Percentiles rank a stretch among this genome's conserved stretches.
These are phyloP conservation scores for Temnothorax ravouxi DNA, from an alignment of 2,888 invertebrate genomes.

Conservation along the genomic window DNA sequence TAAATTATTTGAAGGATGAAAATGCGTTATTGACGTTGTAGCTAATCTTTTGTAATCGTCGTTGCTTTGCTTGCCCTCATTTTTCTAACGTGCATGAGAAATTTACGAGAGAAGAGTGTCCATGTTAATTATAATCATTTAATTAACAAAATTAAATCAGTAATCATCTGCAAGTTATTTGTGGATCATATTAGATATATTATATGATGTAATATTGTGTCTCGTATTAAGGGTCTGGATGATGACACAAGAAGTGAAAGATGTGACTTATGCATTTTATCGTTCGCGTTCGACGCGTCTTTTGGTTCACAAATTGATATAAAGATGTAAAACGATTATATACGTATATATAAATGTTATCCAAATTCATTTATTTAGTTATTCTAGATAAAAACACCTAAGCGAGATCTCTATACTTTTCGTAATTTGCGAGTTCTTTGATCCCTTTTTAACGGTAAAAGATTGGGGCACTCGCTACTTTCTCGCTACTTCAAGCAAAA, in stretches of 20 bases:
- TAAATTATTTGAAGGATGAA: not conserved
- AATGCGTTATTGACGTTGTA: not conserved
- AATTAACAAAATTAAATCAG: conserved; percentile 13
- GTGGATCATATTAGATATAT: not conserved
- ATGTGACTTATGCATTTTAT: not conserved
- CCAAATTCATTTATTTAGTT: not conserved
- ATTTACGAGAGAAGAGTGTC: not conserved
- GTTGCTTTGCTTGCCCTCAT: not conserved
- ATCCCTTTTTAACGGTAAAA: not conserved
- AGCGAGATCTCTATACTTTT: not conserved
- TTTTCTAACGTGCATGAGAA: not conserved
- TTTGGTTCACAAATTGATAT: not conserved
- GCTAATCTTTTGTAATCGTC: not conserved
- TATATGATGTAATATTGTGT: not conserved
- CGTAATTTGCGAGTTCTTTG: not conserved
- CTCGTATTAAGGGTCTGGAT: not conserved
- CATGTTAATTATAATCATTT: not conserved
- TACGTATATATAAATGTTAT: not conserved
- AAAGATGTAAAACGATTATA: conserved; percentile 2
- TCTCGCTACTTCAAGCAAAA: not conserved
- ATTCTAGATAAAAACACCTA: not conserved
- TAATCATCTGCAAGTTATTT: not conserved
- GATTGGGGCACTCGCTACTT: not conserved
- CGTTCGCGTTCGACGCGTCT: not conserved
- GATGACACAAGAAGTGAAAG: not conserved